These are phyloP conservation scores for Aricia artaxerxes DNA, from an alignment of 2,888 invertebrate genomes.

Conservation along the genomic window DNA sequence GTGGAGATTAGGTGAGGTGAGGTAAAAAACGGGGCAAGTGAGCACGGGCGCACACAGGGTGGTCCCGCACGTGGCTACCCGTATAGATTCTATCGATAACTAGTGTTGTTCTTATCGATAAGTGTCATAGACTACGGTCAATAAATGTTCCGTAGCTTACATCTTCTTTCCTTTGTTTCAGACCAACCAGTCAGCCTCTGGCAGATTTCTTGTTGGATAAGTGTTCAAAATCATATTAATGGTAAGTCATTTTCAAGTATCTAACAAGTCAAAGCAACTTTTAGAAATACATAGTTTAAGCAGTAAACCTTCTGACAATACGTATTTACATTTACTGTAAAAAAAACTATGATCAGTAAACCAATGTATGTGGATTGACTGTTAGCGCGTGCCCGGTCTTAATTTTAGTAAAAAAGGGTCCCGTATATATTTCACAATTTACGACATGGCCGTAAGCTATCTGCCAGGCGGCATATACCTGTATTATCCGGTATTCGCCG, in stretches of 20 bases:
- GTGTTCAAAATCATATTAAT: slow-evolving; percentile 74
- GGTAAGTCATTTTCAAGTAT: slow-evolving; percentile 53
- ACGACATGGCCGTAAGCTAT: slow-evolving; percentile 31
- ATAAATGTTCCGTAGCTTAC: neutral
- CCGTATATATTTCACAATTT: slow-evolving; percentile 16
- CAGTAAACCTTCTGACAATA: neutral
- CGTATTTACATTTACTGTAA: neutral
- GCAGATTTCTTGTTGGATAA: slow-evolving; percentile 69
- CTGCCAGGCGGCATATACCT: slow-evolving; percentile 32
- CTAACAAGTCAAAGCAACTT: slow-evolving; percentile 49
- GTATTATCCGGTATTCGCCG: slow-evolving; percentile 42
- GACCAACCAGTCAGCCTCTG: slow-evolving; percentile 70
- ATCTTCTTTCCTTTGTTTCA: slow-evolving; percentile 49
- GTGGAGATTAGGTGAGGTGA: slow-evolving; percentile 19
- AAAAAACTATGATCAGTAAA: neutral
- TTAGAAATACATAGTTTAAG: slow-evolving; percentile 38
- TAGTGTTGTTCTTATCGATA: slow-evolving; percentile 51
- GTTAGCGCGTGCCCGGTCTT: neutral
- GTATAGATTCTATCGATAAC: slow-evolving; percentile 68
- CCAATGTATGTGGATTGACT: neutral
- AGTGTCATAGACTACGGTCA: slow-evolving; percentile 38
- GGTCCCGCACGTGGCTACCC: slow-evolving; percentile 74
- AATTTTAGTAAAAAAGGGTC: slow-evolving; percentile 1
- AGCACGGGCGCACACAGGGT: slow-evolving; percentile 69
- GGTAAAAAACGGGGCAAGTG: slow-evolving; percentile 41